These are phyloP conservation scores for Axis porcinus DNA, from an alignment of 2,113 vertebrate genomes.

Conservation along the genomic window DNA sequence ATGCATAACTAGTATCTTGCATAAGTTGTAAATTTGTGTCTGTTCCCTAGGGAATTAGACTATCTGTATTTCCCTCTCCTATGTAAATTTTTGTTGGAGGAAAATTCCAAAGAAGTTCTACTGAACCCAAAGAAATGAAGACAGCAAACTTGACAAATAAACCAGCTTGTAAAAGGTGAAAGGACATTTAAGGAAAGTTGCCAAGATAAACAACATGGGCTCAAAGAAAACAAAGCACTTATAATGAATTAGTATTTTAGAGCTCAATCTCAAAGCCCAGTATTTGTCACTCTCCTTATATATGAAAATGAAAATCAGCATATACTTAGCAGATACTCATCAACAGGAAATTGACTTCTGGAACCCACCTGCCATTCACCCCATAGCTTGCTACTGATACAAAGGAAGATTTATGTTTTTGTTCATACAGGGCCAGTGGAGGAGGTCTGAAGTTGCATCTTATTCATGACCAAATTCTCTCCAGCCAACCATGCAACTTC, in stretches of 20 bases:
- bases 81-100: neutral
- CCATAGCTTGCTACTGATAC: slow-evolving; percentile 27
- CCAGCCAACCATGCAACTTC: slow-evolving; percentile 57
- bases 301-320: slow-evolving; percentile 40
- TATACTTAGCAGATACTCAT: neutral
- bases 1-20: neutral
- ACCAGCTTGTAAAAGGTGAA: slow-evolving; percentile 55
- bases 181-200: slow-evolving; percentile 48
- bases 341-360: slow-evolving; percentile 24
- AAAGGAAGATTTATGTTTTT: slow-evolving; percentile 51
- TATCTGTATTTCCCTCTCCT: neutral
- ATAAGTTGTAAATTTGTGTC: slow-evolving; percentile 5
- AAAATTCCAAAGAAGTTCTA: slow-evolving; percentile 38
- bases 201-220: slow-evolving; percentile 47
- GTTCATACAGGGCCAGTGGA: slow-evolving; percentile 32
- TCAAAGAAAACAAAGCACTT: neutral
- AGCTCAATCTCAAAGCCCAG: neutral
- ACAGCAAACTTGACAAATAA: slow-evolving; percentile 52
- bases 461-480: slow-evolving; percentile 58
- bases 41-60: slow-evolving; percentile 11
- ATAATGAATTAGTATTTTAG: slow-evolving; percentile 48
- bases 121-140: slow-evolving; percentile 11
- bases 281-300: neutral
- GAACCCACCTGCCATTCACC: slow-evolving; percentile 9
- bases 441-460: slow-evolving; percentile 29